Percentiles rank a stretch among this genome's conserved stretches.
These are phyloP conservation scores for Onychomys leucogaster DNA, from an alignment of 2,797 vertebrate genomes.

Conservation along the genomic window DNA sequence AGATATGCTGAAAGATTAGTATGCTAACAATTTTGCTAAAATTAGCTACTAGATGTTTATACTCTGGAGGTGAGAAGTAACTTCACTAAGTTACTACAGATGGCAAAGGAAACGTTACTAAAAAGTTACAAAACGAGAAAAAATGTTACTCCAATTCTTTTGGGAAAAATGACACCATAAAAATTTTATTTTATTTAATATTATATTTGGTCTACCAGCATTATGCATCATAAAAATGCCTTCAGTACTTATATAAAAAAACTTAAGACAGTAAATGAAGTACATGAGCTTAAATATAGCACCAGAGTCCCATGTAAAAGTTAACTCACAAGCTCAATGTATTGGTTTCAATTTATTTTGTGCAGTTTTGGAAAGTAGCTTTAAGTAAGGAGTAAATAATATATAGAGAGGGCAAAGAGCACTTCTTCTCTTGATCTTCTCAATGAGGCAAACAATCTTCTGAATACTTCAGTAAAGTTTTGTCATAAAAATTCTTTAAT, in stretches of 20 bases:
- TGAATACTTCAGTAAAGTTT: slow-evolving; percentile 69
- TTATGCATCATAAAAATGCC: slow-evolving; percentile 87
- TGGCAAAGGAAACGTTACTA: slow-evolving; percentile 86
- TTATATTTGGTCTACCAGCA: slow-evolving; percentile 89
- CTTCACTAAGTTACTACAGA: slow-evolving; percentile 86
- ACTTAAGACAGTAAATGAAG: slow-evolving; percentile 87
- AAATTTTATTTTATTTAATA: slow-evolving; percentile 90
- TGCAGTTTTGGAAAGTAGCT: slow-evolving; percentile 80
- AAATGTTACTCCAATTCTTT: slow-evolving; percentile 83
- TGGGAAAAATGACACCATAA: slow-evolving; percentile 89
- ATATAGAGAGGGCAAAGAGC: slow-evolving; percentile 57
- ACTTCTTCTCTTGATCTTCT: slow-evolving; percentile 51
- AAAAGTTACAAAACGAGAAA: slow-evolving; percentile 85
- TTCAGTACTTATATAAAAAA: slow-evolving; percentile 88
- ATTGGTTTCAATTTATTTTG: slow-evolving; percentile 81
- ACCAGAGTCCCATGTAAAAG: slow-evolving; percentile 68
- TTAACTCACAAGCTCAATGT: slow-evolving; percentile 81
- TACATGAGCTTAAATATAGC: slow-evolving; percentile 84
- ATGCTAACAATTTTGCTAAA: slow-evolving; percentile 45
- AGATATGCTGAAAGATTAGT: slow-evolving; percentile 38
- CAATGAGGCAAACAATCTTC: slow-evolving; percentile 47
- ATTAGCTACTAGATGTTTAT: slow-evolving; percentile 41
- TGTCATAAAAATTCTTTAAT: slow-evolving; percentile 48
- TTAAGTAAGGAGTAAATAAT: slow-evolving; percentile 62
- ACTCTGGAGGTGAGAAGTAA: slow-evolving; percentile 55